Evolutionary conservation across 2,113 vertebrate genomes (phyloP), one percentile per base, ranked within the genome.

Genomic region (Cololabis saira): DNA sequence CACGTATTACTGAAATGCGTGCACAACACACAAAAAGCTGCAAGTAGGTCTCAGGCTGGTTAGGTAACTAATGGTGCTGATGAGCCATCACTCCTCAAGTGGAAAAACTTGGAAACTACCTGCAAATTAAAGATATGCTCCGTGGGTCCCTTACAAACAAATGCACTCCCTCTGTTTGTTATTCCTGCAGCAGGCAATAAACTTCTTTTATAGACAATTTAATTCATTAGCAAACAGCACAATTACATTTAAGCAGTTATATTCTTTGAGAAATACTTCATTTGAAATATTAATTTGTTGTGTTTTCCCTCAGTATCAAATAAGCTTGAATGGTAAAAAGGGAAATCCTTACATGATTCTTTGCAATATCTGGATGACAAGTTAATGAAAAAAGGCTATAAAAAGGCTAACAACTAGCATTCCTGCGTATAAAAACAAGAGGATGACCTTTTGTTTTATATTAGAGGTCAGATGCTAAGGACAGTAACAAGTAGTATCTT

Each of bases 41-140:
- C 70, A 77, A 70, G 78, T 80, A 80, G 67, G 74, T 78, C 84
- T 78, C 65, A 48, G 87, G 83, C 82, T 91, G 87, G 88, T 91
- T 91, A 90, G 86, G 87, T 89, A 88, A 84, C 90, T 89, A 90
- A 91, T 90, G 85, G 90, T 76, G 80, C 85, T 44, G 15, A 60
- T 73, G 77, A 80, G 81, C 73, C 73, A 88, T 90, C 78, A 67
- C 82, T 88, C 76, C 80, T 85, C 63, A 37, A 83, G 79, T 85
- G 81, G 81, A 86, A 76, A 87, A 81, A 75, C 76, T 76, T 85
- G 82, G 73, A 87, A 84, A 86, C 78, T 82, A 86, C 86, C 85
- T 87, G 85, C 83, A 89, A 83, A 91, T 89, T 74, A 85, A 90
- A 90, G 85, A 81, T 82, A 85, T 71, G 83, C 87, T 84, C 72